Base-by-base conservation (phyloP, 2,888 invertebrate genomes). In the Chelonus formosanus region DNA sequence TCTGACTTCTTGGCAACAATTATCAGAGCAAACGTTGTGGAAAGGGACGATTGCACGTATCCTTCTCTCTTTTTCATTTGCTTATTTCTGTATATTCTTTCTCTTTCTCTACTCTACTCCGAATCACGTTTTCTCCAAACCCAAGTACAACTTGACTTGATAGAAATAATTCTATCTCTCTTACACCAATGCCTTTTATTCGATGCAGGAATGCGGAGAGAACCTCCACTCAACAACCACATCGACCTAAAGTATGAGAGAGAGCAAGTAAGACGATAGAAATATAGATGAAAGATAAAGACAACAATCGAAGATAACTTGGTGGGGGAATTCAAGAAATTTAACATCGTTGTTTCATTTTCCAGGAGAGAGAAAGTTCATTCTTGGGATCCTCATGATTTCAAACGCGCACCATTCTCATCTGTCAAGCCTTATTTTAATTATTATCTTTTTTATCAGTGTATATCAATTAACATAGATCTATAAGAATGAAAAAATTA, bases 291-390 rank as follows among this genome's bases (percentile, higher is more conserved):
- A 56, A 43, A 43, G n/a, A 54, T 36, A 54, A n/a, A 54, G 8
- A 40, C 40, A 43, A 34, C 40, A 47, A 31, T 40, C 31, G 40
- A 43, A 61, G 47, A 65, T 56, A 48, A 70, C 54, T 68, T 44
- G 60, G n/a, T 35, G 52, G 61, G 48, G 50, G 63, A 70, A 68
- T 74, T 71, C 74, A 68, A 59, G 56, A 71, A 75, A 73, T 71
- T 69, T 65, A 64, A 63, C 67, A 59, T 67, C 54, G 67, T 65
- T 69, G 70, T 74, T 74, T 71, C 70, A 71, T 75, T 75, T 75
- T 74, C 72, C 73, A 71, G 71, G 20, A 20, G 67, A 71, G 74
- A 73, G 74, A 75, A 74, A 74, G 74, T 75, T 61, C 67, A 67
- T 73, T 75, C 73, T 65, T 66, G 63, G 70, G 72, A 74, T 67